These are phyloP conservation scores for Petrocephalus microphthalmus DNA, from an alignment of 2,113 vertebrate genomes.

Conservation along the genomic window DNA sequence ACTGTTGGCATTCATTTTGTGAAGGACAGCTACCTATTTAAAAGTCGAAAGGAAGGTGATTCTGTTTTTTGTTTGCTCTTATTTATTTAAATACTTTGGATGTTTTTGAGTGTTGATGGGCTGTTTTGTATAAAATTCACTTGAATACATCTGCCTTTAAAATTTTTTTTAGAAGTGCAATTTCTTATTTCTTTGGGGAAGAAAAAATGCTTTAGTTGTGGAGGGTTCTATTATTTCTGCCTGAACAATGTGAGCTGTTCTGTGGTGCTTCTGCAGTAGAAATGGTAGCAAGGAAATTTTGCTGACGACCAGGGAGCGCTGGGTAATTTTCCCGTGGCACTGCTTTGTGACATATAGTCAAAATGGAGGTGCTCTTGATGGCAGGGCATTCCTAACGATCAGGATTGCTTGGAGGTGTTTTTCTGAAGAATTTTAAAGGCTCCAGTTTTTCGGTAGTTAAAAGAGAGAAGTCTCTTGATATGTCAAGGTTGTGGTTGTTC, in stretches of 20 bases:
- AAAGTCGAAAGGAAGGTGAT: not conserved
- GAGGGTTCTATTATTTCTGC: not conserved
- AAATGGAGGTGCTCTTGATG: conserved; percentile 66
- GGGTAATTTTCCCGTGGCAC: conserved; percentile 64
- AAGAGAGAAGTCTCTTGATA: not conserved
- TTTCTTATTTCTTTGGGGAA: not conserved
- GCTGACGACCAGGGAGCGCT: conserved; percentile 66
- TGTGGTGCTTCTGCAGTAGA: conserved; percentile 52
- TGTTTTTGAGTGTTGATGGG: not conserved
- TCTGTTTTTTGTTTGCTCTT: not conserved
- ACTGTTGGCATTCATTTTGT: not conserved
- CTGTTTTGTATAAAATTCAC: not conserved
- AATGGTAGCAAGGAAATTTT: conserved; percentile 62
- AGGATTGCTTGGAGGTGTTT: conserved; percentile 28
- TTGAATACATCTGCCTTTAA: not conserved
- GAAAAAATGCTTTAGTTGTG: not conserved
- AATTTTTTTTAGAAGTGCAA: not conserved
- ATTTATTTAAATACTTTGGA: not conserved
- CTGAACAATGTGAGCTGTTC: conserved; percentile 23
- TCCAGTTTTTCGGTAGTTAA: not conserved
- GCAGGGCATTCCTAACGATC: conserved; percentile 52
- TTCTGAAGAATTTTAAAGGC: conserved; percentile 42
- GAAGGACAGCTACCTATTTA: not conserved
- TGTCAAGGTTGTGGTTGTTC: conserved; percentile 13
- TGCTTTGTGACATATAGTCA: conserved; percentile 60